Evolutionary conservation across 2,797 vertebrate species (phyloP).

Genomic region (Salmo trutta): DNA sequence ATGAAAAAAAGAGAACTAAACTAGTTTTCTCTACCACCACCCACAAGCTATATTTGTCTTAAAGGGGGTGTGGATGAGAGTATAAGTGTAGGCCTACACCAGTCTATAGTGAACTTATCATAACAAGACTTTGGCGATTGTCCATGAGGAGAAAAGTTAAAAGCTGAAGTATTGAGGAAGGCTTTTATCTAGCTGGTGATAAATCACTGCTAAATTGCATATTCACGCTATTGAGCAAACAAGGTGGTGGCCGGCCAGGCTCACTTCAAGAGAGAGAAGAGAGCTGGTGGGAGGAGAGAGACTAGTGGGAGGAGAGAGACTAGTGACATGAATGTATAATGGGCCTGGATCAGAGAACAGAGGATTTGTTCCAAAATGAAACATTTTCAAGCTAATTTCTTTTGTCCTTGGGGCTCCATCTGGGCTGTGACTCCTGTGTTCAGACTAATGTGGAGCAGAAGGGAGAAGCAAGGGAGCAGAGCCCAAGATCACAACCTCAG

Average conservation of each 20-base stretch:
- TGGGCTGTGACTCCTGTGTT: slow-evolving; percentile 47
- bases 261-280: slow-evolving; percentile 61
- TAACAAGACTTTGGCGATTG: not conserved
- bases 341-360: slow-evolving; percentile 42
- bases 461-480: slow-evolving; percentile 35
- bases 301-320: not conserved
- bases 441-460: slow-evolving; percentile 41
- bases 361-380: slow-evolving; percentile 45
- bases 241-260: slow-evolving; percentile 51
- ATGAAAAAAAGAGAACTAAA: not conserved
- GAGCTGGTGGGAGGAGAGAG: slow-evolving; percentile 40
- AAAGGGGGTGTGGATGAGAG: not conserved
- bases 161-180: slow-evolving; percentile 14
- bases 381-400: slow-evolving; percentile 47
- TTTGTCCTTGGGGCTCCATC: slow-evolving; percentile 54
- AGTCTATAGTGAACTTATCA: not conserved
- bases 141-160: slow-evolving; percentile 8
- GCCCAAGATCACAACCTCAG: not conserved
- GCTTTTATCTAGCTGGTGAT: slow-evolving; percentile 42
- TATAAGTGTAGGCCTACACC: not conserved
- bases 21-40: not conserved
- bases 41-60: not conserved
- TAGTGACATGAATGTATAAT: slow-evolving; percentile 60
- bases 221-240: slow-evolving; percentile 65
- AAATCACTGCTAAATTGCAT: slow-evolving; percentile 61